Evolutionary conservation across 35 echinoderm and acorn worm species (phyloP), one percentile per base, ranked within the genome.

Genomic region (Heliocidaris erythrogramma): DNA sequence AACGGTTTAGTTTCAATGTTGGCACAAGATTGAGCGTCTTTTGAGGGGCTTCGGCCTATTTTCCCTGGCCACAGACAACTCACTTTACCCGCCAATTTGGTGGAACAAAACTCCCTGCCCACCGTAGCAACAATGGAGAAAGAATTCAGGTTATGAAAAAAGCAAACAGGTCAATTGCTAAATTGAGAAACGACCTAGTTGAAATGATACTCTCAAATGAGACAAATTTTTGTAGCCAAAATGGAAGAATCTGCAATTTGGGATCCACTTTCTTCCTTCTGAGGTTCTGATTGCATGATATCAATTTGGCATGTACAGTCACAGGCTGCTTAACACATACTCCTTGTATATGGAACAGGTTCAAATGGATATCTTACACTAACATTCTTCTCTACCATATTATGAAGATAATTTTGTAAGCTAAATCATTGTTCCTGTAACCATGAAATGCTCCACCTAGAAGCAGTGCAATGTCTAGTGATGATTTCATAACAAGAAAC

Each of bases 1-100:
- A 92, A 52, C 30, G 91, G 21, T 92, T 92, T 92, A 52, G 49
- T 92, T 92, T 92, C 91, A 92, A 92, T 49, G 87, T 89, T 16
- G 87, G 87, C 32, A 42, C 31, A 89, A 42, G 87, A 89, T 89
- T 89, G 30, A 89, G 87, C 18, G 87, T 89, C 87, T 89, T 89
- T 89, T 32, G 3, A 48, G 87, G 47, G 47, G 87, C 87, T 89
- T 89, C 47, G 87, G 87, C 87, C 31, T 48, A 89, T 48, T 89
- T 89, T 89, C 11, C 18, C 32, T 32, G 29, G 85, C 87, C 31
- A 89, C 31, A 24, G 87, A 89, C 87, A 89, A 32, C 87, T 48
- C 87, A 47, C 30, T 89, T 89, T 78, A 78, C 65, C 17, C 65
- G 4, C 65, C 65, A 27, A 78, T 78, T 21, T 78, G 65, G 65